These are phyloP conservation scores for Baccha elongata DNA, from an alignment of 2,888 invertebrate species.

Conservation along the genomic window DNA sequence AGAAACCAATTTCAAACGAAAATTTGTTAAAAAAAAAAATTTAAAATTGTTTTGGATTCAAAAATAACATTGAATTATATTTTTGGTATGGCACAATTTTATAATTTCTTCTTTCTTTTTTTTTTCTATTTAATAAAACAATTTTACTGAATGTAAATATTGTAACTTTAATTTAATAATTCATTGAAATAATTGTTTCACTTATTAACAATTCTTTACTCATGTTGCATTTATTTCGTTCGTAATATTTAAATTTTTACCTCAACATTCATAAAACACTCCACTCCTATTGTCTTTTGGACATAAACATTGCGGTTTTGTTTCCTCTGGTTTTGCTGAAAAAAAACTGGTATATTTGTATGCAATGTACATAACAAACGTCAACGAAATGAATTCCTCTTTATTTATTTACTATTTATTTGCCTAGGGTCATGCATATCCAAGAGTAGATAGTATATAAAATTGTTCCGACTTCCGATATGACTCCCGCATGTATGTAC, in stretches of 20 bases:
- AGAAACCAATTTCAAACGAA: no score
- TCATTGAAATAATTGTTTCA: not conserved
- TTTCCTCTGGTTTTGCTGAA: not conserved
- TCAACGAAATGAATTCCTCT: constrained; percentile 4
- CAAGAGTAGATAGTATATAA: not conserved
- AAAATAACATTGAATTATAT: no score
- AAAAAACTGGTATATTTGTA: not conserved
- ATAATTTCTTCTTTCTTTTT: no score
- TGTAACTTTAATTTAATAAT: no score
- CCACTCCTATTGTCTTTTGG: not conserved
- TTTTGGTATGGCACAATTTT: no score
- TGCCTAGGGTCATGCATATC: not conserved
- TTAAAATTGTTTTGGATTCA: no score
- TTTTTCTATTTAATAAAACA: no score
- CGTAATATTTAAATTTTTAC: not conserved
- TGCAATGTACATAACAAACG: not conserved
- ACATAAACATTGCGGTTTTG: not conserved
- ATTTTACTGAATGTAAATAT: no score
- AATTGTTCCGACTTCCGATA: not conserved
- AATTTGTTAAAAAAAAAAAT: no score
- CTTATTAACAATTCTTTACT: not conserved
- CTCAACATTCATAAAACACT: not conserved
- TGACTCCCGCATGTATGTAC: not conserved
- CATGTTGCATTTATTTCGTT: not conserved
- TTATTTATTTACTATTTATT: constrained; percentile 11